These are phyloP conservation scores for Rhaphigaster nebulosa DNA, from an alignment of 2,888 invertebrate species.

Conservation along the genomic window DNA sequence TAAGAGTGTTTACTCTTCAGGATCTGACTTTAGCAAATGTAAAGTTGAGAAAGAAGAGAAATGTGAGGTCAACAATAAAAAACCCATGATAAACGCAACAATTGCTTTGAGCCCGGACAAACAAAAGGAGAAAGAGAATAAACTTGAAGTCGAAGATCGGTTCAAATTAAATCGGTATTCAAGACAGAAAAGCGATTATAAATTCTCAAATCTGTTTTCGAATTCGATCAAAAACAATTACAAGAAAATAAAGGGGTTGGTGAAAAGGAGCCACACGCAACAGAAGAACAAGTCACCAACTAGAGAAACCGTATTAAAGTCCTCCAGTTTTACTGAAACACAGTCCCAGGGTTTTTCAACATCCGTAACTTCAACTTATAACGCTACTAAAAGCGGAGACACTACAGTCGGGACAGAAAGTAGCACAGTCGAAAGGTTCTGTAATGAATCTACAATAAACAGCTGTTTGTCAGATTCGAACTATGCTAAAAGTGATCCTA, in stretches of 20 bases:
- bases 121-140: not conserved
- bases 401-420: not conserved
- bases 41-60: not conserved
- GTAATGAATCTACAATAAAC: not conserved
- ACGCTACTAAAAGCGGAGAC: not conserved
- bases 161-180: not conserved
- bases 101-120: not conserved
- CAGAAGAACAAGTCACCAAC: not conserved
- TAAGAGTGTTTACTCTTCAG: not conserved
- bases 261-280: not conserved
- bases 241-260: conserved; percentile 4
- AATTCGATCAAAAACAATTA: conserved; percentile 28
- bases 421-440: not conserved
- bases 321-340: not conserved
- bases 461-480: not conserved
- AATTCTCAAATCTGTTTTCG: not conserved
- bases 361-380: not conserved
- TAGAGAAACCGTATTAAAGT: not conserved
- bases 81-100: conserved; percentile 2
- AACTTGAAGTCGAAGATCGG: not conserved
- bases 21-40: not conserved
- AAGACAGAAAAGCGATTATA: not conserved
- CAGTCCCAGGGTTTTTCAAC: not conserved
- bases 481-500: not conserved
- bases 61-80: not conserved